phyloP scores from a whole-genome alignment of 1,140 invertebrate species.

The Cepaea nemoralis region DNA sequence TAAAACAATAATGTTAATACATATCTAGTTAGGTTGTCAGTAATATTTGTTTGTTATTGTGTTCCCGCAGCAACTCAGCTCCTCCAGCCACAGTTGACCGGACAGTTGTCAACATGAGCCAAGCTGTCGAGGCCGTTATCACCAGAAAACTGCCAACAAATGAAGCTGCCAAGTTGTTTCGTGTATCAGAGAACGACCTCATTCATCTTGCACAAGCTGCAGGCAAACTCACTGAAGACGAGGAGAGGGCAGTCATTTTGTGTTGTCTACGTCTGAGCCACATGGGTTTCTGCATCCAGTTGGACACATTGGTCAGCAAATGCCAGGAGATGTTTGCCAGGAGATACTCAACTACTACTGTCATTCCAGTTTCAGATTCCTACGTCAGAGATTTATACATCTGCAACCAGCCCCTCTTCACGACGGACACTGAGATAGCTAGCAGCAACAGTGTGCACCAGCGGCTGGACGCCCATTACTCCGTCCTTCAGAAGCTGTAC shows the following conservation, averaged over 20 bases:
- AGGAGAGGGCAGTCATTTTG: not conserved
- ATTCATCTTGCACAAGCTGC: not conserved
- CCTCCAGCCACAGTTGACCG: not conserved
- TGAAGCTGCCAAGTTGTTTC: not conserved
- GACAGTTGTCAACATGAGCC: constrained; percentile 3
- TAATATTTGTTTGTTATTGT: not conserved
- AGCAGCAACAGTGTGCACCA: not conserved
- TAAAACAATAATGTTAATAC: no score
- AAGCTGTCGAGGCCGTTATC: not conserved
- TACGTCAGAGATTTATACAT: not conserved
- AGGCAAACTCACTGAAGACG: not conserved
- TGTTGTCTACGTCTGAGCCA: constrained; percentile 14
- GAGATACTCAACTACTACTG: not conserved
- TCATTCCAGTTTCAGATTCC: not conserved
- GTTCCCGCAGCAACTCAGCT: not conserved
- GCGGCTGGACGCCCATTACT: not conserved
- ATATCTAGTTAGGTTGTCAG: no score
- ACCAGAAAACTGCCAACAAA: not conserved
- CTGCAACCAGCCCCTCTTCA: not conserved
- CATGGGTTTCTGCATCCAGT: constrained; percentile 18
- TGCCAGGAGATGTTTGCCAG: constrained; percentile 10
- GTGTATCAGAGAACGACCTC: constrained; percentile 3
- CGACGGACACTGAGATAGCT: not conserved
- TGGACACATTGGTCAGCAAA: not conserved
- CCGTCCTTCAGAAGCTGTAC: not conserved